Percentiles rank a stretch among this genome's conserved stretches.
phyloP scores from a whole-genome alignment of 2,888 invertebrate genomes.

The Busseola fusca region DNA sequence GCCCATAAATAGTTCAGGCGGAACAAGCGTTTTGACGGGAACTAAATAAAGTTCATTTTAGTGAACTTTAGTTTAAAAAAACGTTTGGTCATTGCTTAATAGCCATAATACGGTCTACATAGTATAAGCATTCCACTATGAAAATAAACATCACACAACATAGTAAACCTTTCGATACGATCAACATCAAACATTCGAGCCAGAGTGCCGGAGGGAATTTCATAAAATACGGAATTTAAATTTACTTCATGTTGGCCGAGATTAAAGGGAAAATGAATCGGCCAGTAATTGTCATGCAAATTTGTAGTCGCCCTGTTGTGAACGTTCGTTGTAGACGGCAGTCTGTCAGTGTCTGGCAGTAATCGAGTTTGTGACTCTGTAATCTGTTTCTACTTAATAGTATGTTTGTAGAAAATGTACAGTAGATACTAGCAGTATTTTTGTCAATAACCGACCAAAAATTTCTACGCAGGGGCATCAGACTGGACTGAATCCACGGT shows the following conservation, averaged over 20 bases:
- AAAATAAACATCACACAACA: constrained; percentile 5
- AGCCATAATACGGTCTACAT: too few relatives aligned
- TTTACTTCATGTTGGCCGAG: constrained; percentile 48
- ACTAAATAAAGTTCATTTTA: neutral
- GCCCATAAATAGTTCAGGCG: neutral
- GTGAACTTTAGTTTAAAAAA: too few relatives aligned
- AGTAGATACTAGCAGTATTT: neutral
- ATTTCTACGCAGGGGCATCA: neutral
- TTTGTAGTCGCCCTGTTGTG: constrained; percentile 43
- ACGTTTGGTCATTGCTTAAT: too few relatives aligned
- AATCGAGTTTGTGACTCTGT: constrained; percentile 34
- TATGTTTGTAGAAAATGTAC: neutral
- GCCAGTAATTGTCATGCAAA: constrained; percentile 56
- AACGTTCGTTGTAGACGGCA: constrained; percentile 24
- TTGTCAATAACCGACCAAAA: neutral
- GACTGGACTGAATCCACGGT: too few relatives aligned
- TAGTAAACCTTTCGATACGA: constrained; percentile 7
- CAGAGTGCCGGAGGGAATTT: constrained; percentile 31
- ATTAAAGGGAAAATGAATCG: constrained; percentile 53
- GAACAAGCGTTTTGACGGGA: neutral
- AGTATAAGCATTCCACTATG: neutral
- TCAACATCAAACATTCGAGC: constrained; percentile 18
- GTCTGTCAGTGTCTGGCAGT: constrained; percentile 22
- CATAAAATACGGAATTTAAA: constrained; percentile 49
- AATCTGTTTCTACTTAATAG: constrained; percentile 12